These are phyloP conservation scores for Xanthia togata DNA, from an alignment of 2,888 invertebrate species.

Conservation along the genomic window DNA sequence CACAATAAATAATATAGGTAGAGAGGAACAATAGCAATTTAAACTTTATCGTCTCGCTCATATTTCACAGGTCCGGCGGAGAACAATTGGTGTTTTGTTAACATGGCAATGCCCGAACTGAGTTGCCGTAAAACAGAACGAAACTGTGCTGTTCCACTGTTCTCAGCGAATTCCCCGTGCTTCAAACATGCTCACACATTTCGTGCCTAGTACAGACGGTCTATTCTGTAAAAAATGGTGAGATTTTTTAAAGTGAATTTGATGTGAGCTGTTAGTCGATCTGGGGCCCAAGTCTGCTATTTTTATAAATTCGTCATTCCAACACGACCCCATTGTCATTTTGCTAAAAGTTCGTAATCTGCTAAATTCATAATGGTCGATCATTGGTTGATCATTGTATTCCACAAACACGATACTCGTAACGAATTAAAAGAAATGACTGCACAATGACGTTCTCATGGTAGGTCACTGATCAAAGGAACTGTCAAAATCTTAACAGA, in stretches of 20 bases:
- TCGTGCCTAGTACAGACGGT: slow-evolving; percentile 17
- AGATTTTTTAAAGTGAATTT: not conserved
- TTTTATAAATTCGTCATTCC: too few relatives aligned
- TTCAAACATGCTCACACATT: slow-evolving; percentile 39
- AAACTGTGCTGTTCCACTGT: slow-evolving; percentile 26
- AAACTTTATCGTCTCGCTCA: slow-evolving; percentile 68
- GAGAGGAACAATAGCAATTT: slow-evolving; percentile 69
- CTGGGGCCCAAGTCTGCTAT: too few relatives aligned
- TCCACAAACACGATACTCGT: too few relatives aligned
- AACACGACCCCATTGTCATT: too few relatives aligned
- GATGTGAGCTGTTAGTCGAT: not conserved
- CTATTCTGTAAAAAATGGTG: not conserved
- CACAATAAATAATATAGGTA: slow-evolving; percentile 54
- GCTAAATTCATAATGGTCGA: too few relatives aligned
- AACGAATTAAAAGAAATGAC: too few relatives aligned
- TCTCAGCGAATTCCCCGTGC: slow-evolving; percentile 23
- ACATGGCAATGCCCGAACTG: slow-evolving; percentile 43
- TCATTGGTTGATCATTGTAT: too few relatives aligned
- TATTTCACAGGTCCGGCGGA: slow-evolving; percentile 58
- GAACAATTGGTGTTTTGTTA: slow-evolving; percentile 60
- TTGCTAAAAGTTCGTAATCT: too few relatives aligned
- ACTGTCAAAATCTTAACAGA: too few relatives aligned
- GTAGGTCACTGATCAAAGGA: too few relatives aligned
- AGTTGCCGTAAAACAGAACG: slow-evolving; percentile 46
- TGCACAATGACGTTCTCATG: too few relatives aligned